Evolutionary conservation across 2,888 invertebrate genomes (phyloP), one percentile per base, ranked within the genome.

Genomic region (Tinea semifulvella): DNA sequence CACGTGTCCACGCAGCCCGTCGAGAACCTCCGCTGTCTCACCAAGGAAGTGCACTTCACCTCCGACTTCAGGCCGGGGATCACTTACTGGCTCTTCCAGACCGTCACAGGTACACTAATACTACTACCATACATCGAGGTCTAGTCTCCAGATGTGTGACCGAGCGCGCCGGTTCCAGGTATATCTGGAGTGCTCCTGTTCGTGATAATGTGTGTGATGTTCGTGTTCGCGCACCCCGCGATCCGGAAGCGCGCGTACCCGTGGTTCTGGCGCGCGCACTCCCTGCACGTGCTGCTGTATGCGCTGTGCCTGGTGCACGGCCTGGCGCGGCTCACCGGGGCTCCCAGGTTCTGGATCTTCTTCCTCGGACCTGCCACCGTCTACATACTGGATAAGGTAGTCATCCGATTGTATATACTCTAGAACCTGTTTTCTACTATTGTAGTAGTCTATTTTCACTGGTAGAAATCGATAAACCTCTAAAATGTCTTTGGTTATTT

Each of bases 1-100:
- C 97, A 98, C 61, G 93, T 98, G 0, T 96, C 96, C 3, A 97
- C 96, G 0, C 98, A 98, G 61, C 95, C 96, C 0, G 84, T 96
- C 1, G 96, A 95, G 58, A 94, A 98, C 68, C 75, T 98, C 1
- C 86, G 91, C 22, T 98, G 97, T 61, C 83, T 98, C 4, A 97
- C 97, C 1, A 91, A 92, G 52, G 97, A 98, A 70, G 90, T 98
- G 6, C 91, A 94, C 56, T 97, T 98, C 61, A 90, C 94, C 0
- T 96, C 96, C 0, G 97, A 97, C 68, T 94, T 94, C 58, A 89
- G 93, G 57, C 96, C 96, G 1, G 95, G 95, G 7, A 95, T 97
- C 50, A 90, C 91, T 0, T 97, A 94, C 65, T 98, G 97, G 97
- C 86, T 97, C 19, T 97, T 96, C 69, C 92, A 93, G 71, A 97